Conservation (phyloP, 2,113 vertebrate species). For the Oreocharis arfaki region DNA sequence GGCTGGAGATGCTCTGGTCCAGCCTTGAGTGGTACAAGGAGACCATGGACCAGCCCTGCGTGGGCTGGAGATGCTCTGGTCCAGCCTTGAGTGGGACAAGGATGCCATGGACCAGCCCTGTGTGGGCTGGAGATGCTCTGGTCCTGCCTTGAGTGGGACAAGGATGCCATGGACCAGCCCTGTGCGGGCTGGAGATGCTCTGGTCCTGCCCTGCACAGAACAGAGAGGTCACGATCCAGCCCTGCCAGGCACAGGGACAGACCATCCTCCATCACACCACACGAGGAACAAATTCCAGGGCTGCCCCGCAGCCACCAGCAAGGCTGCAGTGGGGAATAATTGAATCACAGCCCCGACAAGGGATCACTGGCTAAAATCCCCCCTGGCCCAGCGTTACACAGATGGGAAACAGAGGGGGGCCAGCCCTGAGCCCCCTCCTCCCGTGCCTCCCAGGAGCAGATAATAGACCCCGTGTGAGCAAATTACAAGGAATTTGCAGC, state of each 20-base stretch:
- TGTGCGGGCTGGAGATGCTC: fast-evolving
- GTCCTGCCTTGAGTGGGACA: background rate
- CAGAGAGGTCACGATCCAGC: background rate
- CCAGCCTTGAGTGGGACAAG: background rate
- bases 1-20: background rate
- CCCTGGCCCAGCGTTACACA: background rate
- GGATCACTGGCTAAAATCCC: background rate
- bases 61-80: background rate
- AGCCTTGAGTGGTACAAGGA: background rate
- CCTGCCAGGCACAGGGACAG: background rate
- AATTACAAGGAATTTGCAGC: constrained; percentile 45
- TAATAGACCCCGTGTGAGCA: background rate
- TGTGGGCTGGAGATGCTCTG: fast-evolving
- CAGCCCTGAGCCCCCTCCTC: background rate
- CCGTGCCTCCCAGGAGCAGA: background rate
- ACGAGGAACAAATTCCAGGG: fast-evolving
- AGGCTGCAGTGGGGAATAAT: background rate
- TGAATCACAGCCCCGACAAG: background rate
- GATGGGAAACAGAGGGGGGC: background rate
- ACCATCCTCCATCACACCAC: background rate
- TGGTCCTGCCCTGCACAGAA: background rate
- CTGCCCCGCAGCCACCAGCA: background rate
- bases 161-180: background rate
- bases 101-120: background rate
- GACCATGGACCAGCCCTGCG: too few relatives aligned